These are phyloP conservation scores for Valencia hispanica DNA, from an alignment of 2,797 vertebrate genomes.

Conservation along the genomic window DNA sequence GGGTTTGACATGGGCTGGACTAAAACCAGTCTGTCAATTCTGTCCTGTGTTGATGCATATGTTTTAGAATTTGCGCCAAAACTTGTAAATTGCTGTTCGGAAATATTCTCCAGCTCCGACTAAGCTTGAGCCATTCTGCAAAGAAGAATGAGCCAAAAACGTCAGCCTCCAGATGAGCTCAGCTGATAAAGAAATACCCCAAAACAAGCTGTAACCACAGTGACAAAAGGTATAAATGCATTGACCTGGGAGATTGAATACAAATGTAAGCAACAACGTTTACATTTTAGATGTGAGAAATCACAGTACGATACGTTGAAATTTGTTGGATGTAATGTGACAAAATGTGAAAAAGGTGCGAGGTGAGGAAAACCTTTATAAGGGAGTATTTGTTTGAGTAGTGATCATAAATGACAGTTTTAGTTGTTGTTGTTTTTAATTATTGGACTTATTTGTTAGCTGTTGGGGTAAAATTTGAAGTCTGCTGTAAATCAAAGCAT, in stretches of 20 bases:
- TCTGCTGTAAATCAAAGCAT: slow-evolving; percentile 4
- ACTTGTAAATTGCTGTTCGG: not conserved
- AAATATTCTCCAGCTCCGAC: too few relatives aligned
- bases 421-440: not conserved
- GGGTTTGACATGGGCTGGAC: not conserved
- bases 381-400: too few relatives aligned
- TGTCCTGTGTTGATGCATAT: too few relatives aligned
- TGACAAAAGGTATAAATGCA: too few relatives aligned
- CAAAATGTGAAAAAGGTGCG: too few relatives aligned
- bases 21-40: not conserved
- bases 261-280: too few relatives aligned
- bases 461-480: not conserved
- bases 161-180: not conserved
- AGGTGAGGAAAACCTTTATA: too few relatives aligned
- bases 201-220: not conserved
- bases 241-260: too few relatives aligned
- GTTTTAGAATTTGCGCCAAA: not conserved
- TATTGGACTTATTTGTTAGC: not conserved
- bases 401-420: too few relatives aligned
- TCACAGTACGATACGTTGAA: too few relatives aligned
- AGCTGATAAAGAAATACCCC: not conserved
- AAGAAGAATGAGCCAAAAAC: not conserved
- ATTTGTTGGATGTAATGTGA: too few relatives aligned
- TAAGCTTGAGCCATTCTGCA: not conserved
- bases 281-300: not conserved